Conservation (phyloP, 1,140 invertebrate genomes). For the Zaprionus camerounensis region DNA sequence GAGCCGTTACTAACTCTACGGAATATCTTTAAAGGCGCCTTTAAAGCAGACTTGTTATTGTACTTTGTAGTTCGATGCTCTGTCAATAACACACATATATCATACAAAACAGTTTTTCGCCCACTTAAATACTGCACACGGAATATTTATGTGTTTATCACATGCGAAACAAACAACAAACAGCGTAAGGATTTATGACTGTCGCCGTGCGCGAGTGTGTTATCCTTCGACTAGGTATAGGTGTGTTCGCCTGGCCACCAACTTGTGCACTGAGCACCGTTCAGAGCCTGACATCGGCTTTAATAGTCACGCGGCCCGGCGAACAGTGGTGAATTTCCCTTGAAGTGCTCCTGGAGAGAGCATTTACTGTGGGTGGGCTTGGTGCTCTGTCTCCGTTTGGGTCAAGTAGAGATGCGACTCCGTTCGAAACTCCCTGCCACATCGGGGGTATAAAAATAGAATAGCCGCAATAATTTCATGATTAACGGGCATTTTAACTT, state of each 20-base stretch:
- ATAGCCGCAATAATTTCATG: constrained; percentile 55
- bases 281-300: constrained; percentile 46
- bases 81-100: constrained; percentile 11
- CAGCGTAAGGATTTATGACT: constrained; percentile 19
- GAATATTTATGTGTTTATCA: constrained; percentile 14
- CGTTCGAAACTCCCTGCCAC: not conserved
- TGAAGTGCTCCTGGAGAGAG: constrained; percentile 26
- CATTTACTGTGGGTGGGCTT: constrained; percentile 16
- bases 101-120: constrained; percentile 14
- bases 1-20: too few species aligned
- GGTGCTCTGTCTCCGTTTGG: constrained; percentile 24
- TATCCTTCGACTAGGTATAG: constrained; percentile 41
- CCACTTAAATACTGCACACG: constrained; percentile 20
- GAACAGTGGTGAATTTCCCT: constrained; percentile 63
- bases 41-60: constrained; percentile 18
- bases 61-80: constrained; percentile 50
- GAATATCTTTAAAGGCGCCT: not conserved
- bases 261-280: constrained; percentile 61
- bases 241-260: constrained; percentile 49
- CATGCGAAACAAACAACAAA: constrained; percentile 27
- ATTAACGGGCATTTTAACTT: constrained; percentile 52
- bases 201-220: constrained; percentile 11
- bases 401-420: constrained; percentile 47
- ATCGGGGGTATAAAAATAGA: constrained; percentile 34
- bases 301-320: constrained; percentile 54